These are phyloP conservation scores for Sinocyclocheilus anophthalmus DNA, from an alignment of 2,113 vertebrate genomes.

Conservation along the genomic window DNA sequence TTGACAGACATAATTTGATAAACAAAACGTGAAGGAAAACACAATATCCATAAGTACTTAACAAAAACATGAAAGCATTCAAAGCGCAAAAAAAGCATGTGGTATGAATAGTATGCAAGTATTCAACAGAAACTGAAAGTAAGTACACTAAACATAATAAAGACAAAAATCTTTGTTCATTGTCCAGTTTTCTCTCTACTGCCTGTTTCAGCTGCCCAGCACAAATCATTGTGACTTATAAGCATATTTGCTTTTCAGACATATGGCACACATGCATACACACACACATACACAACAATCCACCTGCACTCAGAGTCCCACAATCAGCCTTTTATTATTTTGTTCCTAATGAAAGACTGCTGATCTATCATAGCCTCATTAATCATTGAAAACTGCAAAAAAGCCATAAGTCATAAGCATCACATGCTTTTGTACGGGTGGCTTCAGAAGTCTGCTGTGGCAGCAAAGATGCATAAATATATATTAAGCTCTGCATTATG, in stretches of 20 bases:
- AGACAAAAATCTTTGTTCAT: not conserved
- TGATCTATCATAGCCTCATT: conserved; percentile 86
- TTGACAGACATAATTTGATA: not conserved
- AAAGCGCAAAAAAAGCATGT: not conserved
- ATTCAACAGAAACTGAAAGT: not conserved
- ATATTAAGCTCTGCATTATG: not conserved
- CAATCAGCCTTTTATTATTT: conserved; percentile 51
- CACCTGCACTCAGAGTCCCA: conserved; percentile 43
- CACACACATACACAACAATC: conserved; percentile 44
- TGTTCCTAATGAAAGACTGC: conserved; percentile 79
- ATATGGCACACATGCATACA: conserved; percentile 48
- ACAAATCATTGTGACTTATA: conserved; percentile 10
- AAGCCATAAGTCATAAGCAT: conserved; percentile 75
- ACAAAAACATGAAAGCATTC: not conserved
- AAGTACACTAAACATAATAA: not conserved
- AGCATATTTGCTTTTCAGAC: conserved; percentile 47
- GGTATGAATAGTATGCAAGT: not conserved
- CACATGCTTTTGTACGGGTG: conserved; percentile 71
- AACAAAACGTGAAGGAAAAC: not conserved
- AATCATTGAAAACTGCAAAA: conserved; percentile 84
- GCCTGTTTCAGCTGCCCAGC: not conserved
- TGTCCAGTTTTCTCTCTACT: not conserved
- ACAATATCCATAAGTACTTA: not conserved
- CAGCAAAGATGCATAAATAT: conserved; percentile 34
- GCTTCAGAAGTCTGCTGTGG: conserved; percentile 37